Evolutionary conservation across 37 sponge, comb jelly and placozoan species (phyloP).

Genomic region (Agelas oroides): DNA sequence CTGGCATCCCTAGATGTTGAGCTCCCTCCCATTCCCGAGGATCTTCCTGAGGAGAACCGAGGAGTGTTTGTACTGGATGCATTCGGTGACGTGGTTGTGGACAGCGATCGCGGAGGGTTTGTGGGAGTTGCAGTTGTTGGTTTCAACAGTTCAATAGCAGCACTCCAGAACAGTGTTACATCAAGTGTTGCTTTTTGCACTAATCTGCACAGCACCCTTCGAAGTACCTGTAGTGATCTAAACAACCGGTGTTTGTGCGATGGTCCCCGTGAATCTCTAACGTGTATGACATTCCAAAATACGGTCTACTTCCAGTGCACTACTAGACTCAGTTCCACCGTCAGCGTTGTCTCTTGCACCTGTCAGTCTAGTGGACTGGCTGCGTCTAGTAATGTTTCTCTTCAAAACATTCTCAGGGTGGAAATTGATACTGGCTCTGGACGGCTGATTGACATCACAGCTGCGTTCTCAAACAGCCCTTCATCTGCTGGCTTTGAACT

Average conservation of each 20-base stretch:
- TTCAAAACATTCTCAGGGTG: not conserved
- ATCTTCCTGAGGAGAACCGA: conserved; percentile 25
- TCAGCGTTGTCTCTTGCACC: too few relatives aligned
- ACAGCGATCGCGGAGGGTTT: conserved; percentile 29
- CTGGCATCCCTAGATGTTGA: not conserved
- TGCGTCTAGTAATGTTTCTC: too few relatives aligned
- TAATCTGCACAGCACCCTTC: not conserved
- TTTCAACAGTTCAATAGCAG: not conserved
- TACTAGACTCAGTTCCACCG: too few relatives aligned
- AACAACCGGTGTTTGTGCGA: too few relatives aligned
- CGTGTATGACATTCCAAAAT: too few relatives aligned
- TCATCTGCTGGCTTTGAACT: not conserved
- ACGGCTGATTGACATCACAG: conserved; percentile 5
- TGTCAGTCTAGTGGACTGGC: too few relatives aligned
- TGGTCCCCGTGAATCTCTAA: too few relatives aligned
- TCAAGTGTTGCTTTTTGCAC: not conserved
- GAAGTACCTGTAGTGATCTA: not conserved
- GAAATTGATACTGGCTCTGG: conserved; percentile 21
- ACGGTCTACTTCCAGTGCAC: too few relatives aligned
- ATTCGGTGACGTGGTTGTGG: conserved; percentile 36
- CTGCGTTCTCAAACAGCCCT: not conserved
- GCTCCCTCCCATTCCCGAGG: conserved; percentile 45
- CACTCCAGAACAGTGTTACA: not conserved
- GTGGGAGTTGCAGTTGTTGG: conserved; percentile 55
- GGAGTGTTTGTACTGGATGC: conserved; percentile 42